Base-by-base conservation (phyloP, 2,888 invertebrate genomes). In the Drosophila greeni region DNA sequence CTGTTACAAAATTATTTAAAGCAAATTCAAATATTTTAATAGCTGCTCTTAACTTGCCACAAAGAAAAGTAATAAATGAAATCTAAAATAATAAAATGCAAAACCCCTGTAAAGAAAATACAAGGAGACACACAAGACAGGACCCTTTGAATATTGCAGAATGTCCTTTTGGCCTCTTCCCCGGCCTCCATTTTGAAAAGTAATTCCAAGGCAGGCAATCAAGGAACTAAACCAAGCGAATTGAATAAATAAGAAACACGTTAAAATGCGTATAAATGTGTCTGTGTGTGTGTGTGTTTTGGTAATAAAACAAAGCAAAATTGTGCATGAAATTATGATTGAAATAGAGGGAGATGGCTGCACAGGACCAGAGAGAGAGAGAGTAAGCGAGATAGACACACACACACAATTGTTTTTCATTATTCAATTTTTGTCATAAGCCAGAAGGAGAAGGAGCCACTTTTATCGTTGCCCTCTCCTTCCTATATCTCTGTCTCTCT, bases 211-310 rank as follows among this genome's bases (percentile, higher is more conserved):
- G 20, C 45, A 40, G 68, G 81, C 85, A 82, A 82, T 82, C 81
- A 84, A 84, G 83, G 60, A 82, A 82, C 81, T 84, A 75, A 82
- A 60, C 85, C 83, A 82, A 82, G 85, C 85, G 85, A 84, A 80
- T 81, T 80, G 81, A 84, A 75, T 84, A 82, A 84, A 82, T 72
- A 81, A 70, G 81, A 84, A 81, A 82, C 75, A 82, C 67, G 74
- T 75, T 72, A 67, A 36, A 65, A 51, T 34, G 26, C 29, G 24
- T 24, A 29, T 11, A 6, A 12, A 23, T 16, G 20, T 20, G 20
- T n/a, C n/a, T 20, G 20, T 20, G 20, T 20, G 24, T 39, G 16
- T 24, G 5, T 49, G 23, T 34, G 49, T 45, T 47, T 47, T 47
- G 45, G 45, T 55, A 75, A 75, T 76, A 79, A 84, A 82, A 72